Evolutionary conservation across 1,140 invertebrate genomes (phyloP).

Genomic region (Colletes gigas): DNA sequence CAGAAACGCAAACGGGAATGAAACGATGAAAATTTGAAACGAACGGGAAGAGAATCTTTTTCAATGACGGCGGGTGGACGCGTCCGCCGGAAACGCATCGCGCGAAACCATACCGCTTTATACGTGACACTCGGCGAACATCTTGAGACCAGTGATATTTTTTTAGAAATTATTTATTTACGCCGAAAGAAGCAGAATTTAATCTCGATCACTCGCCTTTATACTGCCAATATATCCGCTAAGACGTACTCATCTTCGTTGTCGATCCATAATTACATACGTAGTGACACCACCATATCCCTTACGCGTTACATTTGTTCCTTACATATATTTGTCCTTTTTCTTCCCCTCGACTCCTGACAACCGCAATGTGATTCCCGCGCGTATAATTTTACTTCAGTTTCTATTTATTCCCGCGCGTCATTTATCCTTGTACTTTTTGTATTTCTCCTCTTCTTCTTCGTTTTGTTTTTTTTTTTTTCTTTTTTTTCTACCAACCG

Average conservation of each 20-base stretch:
- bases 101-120: slow-evolving; percentile 48
- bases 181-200: slow-evolving; percentile 71
- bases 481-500: slow-evolving; percentile 14
- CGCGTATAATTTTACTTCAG: slow-evolving; percentile 43
- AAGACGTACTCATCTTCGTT: slow-evolving; percentile 66
- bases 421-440: slow-evolving; percentile 27
- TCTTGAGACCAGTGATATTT: slow-evolving; percentile 79
- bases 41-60: neutral
- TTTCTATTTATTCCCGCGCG: slow-evolving; percentile 33
- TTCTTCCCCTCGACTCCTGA: slow-evolving; percentile 35
- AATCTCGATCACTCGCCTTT: slow-evolving; percentile 70
- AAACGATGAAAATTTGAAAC: neutral
- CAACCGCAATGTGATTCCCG: slow-evolving; percentile 57
- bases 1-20: too few species aligned
- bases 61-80: neutral
- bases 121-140: slow-evolving; percentile 57
- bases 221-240: slow-evolving; percentile 73
- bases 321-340: slow-evolving; percentile 22
- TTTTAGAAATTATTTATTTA: slow-evolving; percentile 79
- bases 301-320: slow-evolving; percentile 55
- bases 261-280: slow-evolving; percentile 43
- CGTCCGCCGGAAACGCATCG: slow-evolving; percentile 9
- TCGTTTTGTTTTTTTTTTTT: slow-evolving; percentile 18
- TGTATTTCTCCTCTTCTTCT: neutral
- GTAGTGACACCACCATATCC: slow-evolving; percentile 40